These are phyloP conservation scores for Alosa sapidissima DNA, from an alignment of 2,797 vertebrate species.

Conservation along the genomic window DNA sequence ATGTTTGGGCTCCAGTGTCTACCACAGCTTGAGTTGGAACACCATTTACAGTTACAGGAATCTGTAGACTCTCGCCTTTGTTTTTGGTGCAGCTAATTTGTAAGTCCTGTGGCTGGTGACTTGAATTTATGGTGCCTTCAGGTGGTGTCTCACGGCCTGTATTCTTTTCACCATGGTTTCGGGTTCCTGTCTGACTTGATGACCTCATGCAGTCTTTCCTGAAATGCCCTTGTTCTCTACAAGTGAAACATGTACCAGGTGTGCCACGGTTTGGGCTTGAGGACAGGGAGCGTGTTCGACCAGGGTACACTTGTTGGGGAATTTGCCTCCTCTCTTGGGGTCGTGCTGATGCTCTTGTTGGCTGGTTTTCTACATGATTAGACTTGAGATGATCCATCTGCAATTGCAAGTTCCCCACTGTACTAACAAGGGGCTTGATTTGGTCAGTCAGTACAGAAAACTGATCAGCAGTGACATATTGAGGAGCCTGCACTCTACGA, in stretches of 20 bases:
- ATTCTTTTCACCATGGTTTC: not conserved
- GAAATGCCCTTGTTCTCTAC: too few species aligned
- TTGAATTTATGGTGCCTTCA: too few species aligned
- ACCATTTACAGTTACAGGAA: too few species aligned
- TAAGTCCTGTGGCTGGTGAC: not conserved
- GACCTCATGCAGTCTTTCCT: not conserved
- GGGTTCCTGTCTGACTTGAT: not conserved
- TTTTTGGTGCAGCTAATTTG: not conserved
- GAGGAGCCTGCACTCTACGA: conserved; percentile 29
- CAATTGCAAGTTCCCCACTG: too few species aligned
- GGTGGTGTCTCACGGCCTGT: not conserved
- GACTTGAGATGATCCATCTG: too few species aligned
- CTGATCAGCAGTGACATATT: conserved; percentile 34
- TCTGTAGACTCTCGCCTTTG: too few species aligned
- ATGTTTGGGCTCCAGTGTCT: conserved; percentile 36
- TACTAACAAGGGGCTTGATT: conserved; percentile 31
- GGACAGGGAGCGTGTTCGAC: not conserved
- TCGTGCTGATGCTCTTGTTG: too few species aligned
- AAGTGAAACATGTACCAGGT: too few species aligned
- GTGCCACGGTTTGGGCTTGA: too few species aligned
- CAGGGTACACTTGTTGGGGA: too few species aligned
- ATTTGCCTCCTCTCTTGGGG: too few species aligned
- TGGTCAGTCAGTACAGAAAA: conserved; percentile 27
- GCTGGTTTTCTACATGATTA: too few species aligned
- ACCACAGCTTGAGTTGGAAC: not conserved